These are phyloP conservation scores for Perognathus longimembris DNA, from an alignment of 2,113 vertebrate genomes.

Conservation along the genomic window DNA sequence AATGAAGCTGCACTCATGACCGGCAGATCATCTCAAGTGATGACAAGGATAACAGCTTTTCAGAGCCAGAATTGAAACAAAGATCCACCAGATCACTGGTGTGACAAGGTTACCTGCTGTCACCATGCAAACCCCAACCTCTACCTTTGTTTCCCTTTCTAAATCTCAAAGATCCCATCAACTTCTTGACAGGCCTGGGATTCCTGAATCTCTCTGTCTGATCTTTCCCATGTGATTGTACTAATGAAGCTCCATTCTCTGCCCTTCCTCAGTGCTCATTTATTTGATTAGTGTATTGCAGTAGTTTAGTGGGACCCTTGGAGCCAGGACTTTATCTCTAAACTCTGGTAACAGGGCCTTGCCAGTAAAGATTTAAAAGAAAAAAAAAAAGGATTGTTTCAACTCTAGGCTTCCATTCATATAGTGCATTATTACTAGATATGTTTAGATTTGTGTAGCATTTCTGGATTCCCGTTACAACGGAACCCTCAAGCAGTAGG, in stretches of 20 bases:
- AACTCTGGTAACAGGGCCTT: not conserved
- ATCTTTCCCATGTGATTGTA: not conserved
- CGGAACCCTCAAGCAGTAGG: not conserved
- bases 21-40: too few species aligned
- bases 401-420: too few species aligned
- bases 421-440: not conserved
- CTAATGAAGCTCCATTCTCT: not conserved
- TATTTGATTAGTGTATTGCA: not conserved
- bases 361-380: not conserved
- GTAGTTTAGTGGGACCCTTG: not conserved
- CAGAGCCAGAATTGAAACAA: not conserved
- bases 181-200: not conserved
- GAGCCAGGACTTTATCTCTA: not conserved
- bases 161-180: not conserved
- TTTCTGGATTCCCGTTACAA: conserved; percentile 34
- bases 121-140: not conserved
- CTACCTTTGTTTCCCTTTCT: not conserved
- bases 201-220: not conserved
- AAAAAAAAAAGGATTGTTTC: not conserved
- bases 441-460: not conserved
- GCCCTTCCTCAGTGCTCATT: not conserved
- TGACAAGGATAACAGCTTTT: not conserved
- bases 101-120: not conserved
- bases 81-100: not conserved
- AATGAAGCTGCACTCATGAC: not conserved